Percentiles rank a stretch among this genome's conserved stretches.
These are phyloP conservation scores for Drosophila mauritiana DNA, from an alignment of 1,140 invertebrate genomes.

Conservation along the genomic window DNA sequence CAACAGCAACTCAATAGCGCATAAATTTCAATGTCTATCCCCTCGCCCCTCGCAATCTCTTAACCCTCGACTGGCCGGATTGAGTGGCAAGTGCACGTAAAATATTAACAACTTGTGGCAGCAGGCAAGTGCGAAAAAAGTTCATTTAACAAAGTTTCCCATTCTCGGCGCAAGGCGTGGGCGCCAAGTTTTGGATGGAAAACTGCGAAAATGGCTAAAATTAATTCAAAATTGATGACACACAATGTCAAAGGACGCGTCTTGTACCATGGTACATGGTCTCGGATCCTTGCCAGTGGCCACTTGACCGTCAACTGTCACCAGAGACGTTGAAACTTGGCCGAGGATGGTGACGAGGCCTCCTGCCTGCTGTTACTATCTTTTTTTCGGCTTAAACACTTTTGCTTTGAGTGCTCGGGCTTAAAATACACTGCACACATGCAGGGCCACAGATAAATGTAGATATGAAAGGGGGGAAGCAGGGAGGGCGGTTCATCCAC, in stretches of 20 bases:
- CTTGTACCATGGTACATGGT: slow-evolving; percentile 22
- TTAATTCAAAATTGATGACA: slow-evolving; percentile 79
- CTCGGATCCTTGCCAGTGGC: slow-evolving; percentile 56
- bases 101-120: slow-evolving; percentile 62
- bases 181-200: slow-evolving; percentile 45
- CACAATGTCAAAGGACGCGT: slow-evolving; percentile 70
- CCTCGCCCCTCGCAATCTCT: neutral
- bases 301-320: slow-evolving; percentile 80
- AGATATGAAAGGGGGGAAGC: slow-evolving; percentile 10
- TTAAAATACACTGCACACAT: slow-evolving; percentile 73
- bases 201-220: slow-evolving; percentile 71
- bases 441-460: slow-evolving; percentile 7
- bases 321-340: slow-evolving; percentile 49
- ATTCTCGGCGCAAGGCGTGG: slow-evolving; percentile 10
- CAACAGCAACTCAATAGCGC: slow-evolving; percentile 58
- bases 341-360: slow-evolving; percentile 25
- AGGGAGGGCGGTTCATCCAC: slow-evolving; percentile 14
- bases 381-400: slow-evolving; percentile 74
- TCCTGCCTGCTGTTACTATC: slow-evolving; percentile 30
- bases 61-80: slow-evolving; percentile 25
- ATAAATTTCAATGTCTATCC: slow-evolving; percentile 60
- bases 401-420: slow-evolving; percentile 69
- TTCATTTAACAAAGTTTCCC: slow-evolving; percentile 45
- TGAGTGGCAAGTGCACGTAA: slow-evolving; percentile 69
- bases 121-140: slow-evolving; percentile 40